Evolutionary conservation across 2,113 vertebrate genomes (phyloP).

Genomic region (Vombatus ursinus): DNA sequence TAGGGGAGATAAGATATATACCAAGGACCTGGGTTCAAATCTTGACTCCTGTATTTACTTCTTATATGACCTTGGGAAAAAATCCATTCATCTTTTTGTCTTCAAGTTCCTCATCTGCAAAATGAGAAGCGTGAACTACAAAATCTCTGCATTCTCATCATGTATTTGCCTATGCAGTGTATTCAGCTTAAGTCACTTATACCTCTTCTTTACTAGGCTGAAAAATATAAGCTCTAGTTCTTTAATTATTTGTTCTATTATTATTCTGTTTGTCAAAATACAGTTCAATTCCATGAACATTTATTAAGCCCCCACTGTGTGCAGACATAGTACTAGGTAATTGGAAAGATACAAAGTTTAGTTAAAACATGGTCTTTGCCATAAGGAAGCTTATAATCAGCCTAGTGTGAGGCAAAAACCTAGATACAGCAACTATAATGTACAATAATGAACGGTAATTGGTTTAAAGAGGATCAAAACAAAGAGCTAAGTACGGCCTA

Average conservation of each 20-base stretch:
- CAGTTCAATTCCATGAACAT: background rate
- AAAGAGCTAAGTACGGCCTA: background rate
- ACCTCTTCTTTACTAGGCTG: background rate
- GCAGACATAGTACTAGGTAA: no score
- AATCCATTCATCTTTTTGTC: background rate
- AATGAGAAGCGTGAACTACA: background rate
- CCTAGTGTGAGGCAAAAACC: background rate
- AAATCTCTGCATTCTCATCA: background rate
- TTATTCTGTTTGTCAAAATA: background rate
- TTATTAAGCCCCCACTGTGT: background rate
- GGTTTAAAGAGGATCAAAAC: background rate
- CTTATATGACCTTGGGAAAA: background rate
- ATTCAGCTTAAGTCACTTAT: background rate
- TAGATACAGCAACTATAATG: background rate
- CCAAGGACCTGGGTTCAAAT: background rate
- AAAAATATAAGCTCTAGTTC: background rate
- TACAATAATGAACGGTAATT: background rate
- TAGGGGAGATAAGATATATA: background rate
- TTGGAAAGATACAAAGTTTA: background rate
- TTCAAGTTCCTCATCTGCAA: background rate
- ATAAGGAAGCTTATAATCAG: background rate
- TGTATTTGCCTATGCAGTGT: background rate
- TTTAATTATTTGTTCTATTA: constrained; percentile 12
- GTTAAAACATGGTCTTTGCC: background rate
- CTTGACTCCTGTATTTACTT: background rate